Evolutionary conservation across 2,888 invertebrate species (phyloP), one percentile per base, ranked within the genome.

Genomic region (Tetramorium bicarinatum): DNA sequence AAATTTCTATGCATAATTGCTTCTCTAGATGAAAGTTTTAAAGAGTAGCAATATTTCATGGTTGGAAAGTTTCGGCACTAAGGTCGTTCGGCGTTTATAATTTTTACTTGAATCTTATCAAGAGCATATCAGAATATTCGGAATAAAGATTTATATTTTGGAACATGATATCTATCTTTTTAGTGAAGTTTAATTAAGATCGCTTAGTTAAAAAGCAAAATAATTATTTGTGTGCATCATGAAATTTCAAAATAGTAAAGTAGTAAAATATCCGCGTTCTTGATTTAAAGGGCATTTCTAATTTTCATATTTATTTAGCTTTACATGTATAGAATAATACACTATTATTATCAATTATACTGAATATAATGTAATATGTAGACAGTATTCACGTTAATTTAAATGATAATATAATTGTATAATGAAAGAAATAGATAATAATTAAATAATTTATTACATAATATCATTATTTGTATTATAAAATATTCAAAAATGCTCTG

Each of bases 1-100:
- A 86, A 80, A 86, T 66, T 44, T 41, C 29, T 54, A 25, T 61
- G 25, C 62, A 62, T 54, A 71, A 75, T 79, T 72, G 61, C 64
- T 72, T 69, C 21, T 49, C 11, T 21, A 54, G 66, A 64, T 77
- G 74, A 74, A 82, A 79, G n/a, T 75, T 76, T 41, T n/a, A 74
- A 81, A 62, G 52, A 71, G 29, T 41, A 41, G 44, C 54, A 8
- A 72, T 54, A 71, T 71, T 44, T 77, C 3, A 59, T 13, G 52
- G 15, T 41, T 79, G 21, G 38, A 38, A 77, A 77, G 54, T 54
- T 62, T 62, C 15, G 21, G 25, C 9, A 29, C 13, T 74, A 61
- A 71, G 34, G 38, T 52, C 34, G 69, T 67, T 47, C 9, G 9
- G 9, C 13, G 2, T 56, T 72, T 72, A 56, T 18, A 56, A 38